Evolutionary conservation across 2,797 vertebrate species (phyloP), one percentile per base, ranked within the genome.

Genomic region (Echiichthys vipera): DNA sequence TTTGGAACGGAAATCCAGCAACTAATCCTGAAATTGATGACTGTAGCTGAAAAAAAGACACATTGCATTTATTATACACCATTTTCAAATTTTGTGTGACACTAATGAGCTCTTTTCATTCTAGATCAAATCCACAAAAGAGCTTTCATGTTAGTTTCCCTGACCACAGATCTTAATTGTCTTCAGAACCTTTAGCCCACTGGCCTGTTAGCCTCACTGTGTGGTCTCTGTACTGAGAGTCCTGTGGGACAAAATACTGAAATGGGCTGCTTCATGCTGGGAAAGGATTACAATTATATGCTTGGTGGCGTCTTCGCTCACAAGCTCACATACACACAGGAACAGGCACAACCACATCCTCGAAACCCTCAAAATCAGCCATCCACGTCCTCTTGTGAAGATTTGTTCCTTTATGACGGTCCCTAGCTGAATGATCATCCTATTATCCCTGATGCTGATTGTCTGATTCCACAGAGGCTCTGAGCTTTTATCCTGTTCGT

Each of bases 261-360:
- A 80, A 78, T 58, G 42, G 64, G 43, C 67, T 51, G 80, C 66
- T 71, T 82, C 77, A 76, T 20, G 64, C 71, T 74, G 81, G 61
- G 79, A 83, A 70, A 80, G 80, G 83, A 90, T 86, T 86, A 85
- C 55, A 89, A 76, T 82, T 70, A 75, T 78, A 74, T 84, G 81
- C 71, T 88, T 30, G 6, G 56, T 53, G 50, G 69, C 22, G 54
- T 77, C 70, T 73, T 71, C 36, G 18, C 47, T 20, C 58, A 25
- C 39, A 46, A 4, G 7, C 51, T 59, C 46, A 68, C 42, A 65
- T 27, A 43, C 55, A 72, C 47, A 56, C 11, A 30, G 8, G 27
- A 39, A 43, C 18, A 54, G 5, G 37, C 47, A 43, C 18, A 32
- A 57, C 50, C 46, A 53, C 45, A 53, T 66, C 37, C 50, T 68